Percentiles rank a stretch among this genome's conserved stretches.
Conservation (phyloP, 2,797 vertebrate genomes). For the Buceros bicornis region DNA sequence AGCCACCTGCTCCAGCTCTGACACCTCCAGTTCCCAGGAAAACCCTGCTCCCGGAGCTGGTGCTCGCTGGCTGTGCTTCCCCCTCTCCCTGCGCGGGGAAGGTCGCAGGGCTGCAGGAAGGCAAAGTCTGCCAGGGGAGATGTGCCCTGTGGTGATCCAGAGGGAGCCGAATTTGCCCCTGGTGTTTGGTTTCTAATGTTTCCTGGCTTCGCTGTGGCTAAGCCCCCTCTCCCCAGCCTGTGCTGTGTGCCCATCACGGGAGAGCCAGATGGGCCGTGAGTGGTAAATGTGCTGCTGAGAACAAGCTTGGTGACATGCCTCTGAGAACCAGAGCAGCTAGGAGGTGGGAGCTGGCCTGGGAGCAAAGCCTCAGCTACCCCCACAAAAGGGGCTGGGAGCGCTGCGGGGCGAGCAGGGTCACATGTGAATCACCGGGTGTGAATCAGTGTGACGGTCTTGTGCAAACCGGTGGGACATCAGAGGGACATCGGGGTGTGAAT, state of each 20-base stretch:
- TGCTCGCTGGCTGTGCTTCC: not conserved
- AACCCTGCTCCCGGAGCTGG: not conserved
- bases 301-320: not conserved
- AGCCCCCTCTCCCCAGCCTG: not conserved
- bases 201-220: not conserved
- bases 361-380: not conserved
- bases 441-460: not conserved
- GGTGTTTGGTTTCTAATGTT: not conserved
- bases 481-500: not conserved
- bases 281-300: not conserved
- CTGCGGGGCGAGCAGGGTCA: not conserved
- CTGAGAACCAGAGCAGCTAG: not conserved
- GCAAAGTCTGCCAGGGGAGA: fast-evolving
- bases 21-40: not conserved
- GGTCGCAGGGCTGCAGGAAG: not conserved
- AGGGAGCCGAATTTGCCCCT: not conserved
- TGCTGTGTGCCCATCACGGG: not conserved
- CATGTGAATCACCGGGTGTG: not conserved
- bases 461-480: not conserved
- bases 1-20: not conserved
- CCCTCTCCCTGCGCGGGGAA: fast-evolving
- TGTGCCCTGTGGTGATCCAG: not conserved
- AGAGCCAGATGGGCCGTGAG: fast-evolving
- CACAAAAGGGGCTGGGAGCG: fast-evolving
- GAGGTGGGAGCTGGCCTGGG: not conserved